A percentile compares a stretch with the other conserved stretches of the same genome.
These are phyloP conservation scores for Myopa testacea DNA, from an alignment of 2,888 invertebrate genomes.

Conservation along the genomic window DNA sequence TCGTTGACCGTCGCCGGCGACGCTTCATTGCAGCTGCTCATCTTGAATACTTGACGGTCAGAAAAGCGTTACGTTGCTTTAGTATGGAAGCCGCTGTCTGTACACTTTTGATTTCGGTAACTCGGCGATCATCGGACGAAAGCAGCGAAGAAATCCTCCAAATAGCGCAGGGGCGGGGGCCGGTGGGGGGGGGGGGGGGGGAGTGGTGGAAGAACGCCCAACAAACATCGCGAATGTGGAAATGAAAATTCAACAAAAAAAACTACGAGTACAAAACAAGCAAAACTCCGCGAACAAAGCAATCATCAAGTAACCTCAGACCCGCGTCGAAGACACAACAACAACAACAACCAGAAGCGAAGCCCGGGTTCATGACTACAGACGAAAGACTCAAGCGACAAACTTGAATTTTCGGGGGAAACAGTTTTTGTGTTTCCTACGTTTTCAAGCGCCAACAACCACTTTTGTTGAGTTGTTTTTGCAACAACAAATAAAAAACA, in stretches of 20 bases:
- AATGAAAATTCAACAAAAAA: not conserved
- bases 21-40: not conserved
- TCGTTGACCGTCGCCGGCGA: not conserved
- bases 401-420: conserved; percentile 39
- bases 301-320: conserved; percentile 9
- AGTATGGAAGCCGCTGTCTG: too few relatives aligned
- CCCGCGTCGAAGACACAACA: not conserved
- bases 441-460: conserved; percentile 23
- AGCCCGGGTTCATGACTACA: not conserved
- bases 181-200: too few relatives aligned
- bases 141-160: not conserved
- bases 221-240: not conserved
- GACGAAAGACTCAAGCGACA: conserved; percentile 46
- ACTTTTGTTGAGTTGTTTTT: not conserved
- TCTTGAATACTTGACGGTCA: not conserved
- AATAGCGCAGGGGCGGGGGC: too few relatives aligned
- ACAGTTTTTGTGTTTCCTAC: conserved; percentile 25
- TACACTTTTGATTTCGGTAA: too few relatives aligned
- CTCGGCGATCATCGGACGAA: too few relatives aligned
- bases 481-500: too few relatives aligned
- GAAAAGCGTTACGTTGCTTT: too few relatives aligned
- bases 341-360: conserved; percentile 1
- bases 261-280: too few relatives aligned
- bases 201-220: not conserved
- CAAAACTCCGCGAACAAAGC: not conserved